Percentiles rank a stretch among this genome's conserved stretches.
Conservation (phyloP, 2,888 invertebrate species). For the Mimas tiliae region DNA sequence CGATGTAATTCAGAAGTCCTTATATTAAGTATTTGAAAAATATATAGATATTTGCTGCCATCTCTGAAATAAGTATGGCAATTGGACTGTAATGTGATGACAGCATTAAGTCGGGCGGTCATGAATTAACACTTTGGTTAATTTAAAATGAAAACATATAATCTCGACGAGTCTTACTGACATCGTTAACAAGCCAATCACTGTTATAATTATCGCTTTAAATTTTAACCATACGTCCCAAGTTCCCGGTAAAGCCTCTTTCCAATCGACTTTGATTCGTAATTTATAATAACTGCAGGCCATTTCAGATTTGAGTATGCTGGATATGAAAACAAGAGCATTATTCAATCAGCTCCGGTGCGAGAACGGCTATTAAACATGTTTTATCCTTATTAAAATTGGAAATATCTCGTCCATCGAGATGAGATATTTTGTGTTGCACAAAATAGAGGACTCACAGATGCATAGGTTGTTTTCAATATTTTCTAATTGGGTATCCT, state of each 20-base stretch:
- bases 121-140: constrained; percentile 8
- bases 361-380: constrained; percentile 48
- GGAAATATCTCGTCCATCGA: constrained; percentile 60
- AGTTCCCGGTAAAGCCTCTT: neutral
- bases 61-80: too few relatives aligned
- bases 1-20: too few relatives aligned
- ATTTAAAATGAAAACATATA: constrained; percentile 14
- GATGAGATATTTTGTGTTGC: constrained; percentile 63
- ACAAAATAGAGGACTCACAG: constrained; percentile 3
- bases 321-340: constrained; percentile 21
- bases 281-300: constrained; percentile 16
- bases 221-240: constrained; percentile 10
- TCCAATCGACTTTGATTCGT: constrained; percentile 12
- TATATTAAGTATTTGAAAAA: too few relatives aligned
- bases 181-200: constrained; percentile 16
- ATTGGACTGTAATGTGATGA: neutral
- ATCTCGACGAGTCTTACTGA: neutral
- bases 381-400: constrained; percentile 67
- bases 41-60: too few relatives aligned
- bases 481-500: neutral
- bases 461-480: neutral
- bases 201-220: constrained; percentile 14
- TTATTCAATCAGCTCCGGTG: constrained; percentile 35
- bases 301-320: constrained; percentile 13
- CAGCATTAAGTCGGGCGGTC: neutral